A percentile compares a stretch with the other conserved stretches of the same genome.
Conservation (phyloP, 2,113 vertebrate genomes). For the Bubalus kerabau region DNA sequence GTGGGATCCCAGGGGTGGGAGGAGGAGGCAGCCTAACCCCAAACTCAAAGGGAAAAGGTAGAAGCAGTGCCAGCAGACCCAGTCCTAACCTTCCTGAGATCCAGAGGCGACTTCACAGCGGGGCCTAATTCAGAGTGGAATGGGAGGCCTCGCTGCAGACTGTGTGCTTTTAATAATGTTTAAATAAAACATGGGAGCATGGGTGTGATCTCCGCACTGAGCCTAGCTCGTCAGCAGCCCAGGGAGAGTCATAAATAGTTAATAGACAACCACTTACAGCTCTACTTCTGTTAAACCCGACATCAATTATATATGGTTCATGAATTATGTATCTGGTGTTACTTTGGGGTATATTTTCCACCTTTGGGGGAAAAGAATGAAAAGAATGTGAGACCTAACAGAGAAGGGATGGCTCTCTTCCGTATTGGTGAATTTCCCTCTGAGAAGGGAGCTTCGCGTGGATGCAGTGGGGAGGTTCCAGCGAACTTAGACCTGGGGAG, state of each 20-base stretch:
- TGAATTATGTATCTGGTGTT: conserved; percentile 78
- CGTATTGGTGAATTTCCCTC: not conserved
- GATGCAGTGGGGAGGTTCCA: fast-evolving
- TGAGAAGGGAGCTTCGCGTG: not conserved
- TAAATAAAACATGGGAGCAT: conserved; percentile 71
- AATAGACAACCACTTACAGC: conserved; percentile 74
- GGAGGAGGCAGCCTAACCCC: not conserved
- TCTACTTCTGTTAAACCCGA: conserved; percentile 74
- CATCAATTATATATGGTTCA: conserved; percentile 77
- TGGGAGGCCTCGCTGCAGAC: conserved; percentile 34
- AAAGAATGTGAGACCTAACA: not conserved
- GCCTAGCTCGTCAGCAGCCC: conserved; percentile 40
- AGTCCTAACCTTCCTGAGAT: fast-evolving
- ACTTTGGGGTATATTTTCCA: conserved; percentile 65
- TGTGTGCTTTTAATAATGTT: conserved; percentile 64
- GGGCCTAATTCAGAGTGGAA: not conserved
- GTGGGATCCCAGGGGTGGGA: not conserved
- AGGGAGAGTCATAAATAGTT: conserved; percentile 77
- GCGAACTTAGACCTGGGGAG: not conserved
- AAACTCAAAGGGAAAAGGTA: fast-evolving
- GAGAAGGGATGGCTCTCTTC: not conserved
- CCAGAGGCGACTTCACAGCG: not conserved
- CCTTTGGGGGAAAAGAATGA: conserved; percentile 10
- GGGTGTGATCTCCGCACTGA: conserved; percentile 61
- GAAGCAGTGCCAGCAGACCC: fast-evolving